Conservation (phyloP, 2,888 invertebrate species). For the Cyclophora albipunctata region DNA sequence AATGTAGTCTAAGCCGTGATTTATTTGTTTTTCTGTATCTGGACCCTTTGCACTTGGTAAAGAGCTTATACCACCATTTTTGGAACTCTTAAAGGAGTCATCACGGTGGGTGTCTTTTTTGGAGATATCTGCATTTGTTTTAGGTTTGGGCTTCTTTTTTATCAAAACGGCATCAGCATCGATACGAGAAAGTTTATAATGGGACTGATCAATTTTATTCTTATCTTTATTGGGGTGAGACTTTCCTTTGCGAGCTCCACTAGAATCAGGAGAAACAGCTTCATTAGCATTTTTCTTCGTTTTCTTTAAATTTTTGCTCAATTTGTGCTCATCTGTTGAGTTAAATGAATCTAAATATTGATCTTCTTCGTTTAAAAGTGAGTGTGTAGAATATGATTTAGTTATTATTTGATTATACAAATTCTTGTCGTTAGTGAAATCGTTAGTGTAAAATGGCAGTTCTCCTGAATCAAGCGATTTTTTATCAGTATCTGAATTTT, state of each 20-base stretch:
- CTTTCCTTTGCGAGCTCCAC: no score
- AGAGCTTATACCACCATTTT: no score
- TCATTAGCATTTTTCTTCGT: no score
- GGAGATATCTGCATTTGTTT: no score
- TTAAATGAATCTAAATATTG: conserved; percentile 12
- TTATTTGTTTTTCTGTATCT: conserved; percentile 11
- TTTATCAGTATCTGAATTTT: conserved; percentile 34
- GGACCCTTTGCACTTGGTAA: no score
- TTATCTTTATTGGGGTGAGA: neutral
- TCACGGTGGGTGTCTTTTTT: no score
- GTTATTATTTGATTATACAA: neutral
- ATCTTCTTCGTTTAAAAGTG: conserved; percentile 21
- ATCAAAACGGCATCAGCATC: conserved; percentile 33
- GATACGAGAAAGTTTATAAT: conserved; percentile 34
- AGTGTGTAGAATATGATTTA: conserved; percentile 20
- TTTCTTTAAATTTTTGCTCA: neutral
- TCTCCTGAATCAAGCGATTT: conserved; percentile 35
- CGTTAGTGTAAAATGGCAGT: no score
- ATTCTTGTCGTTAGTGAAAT: no score
- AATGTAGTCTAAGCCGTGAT: conserved; percentile 46
- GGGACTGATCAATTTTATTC: conserved; percentile 18
- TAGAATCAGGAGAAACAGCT: no score
- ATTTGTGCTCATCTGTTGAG: conserved; percentile 6
- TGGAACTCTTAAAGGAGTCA: no score
- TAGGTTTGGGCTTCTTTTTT: conserved; percentile 12